These are phyloP conservation scores for Oeneis ivallda DNA, from an alignment of 2,888 invertebrate genomes.

Conservation along the genomic window DNA sequence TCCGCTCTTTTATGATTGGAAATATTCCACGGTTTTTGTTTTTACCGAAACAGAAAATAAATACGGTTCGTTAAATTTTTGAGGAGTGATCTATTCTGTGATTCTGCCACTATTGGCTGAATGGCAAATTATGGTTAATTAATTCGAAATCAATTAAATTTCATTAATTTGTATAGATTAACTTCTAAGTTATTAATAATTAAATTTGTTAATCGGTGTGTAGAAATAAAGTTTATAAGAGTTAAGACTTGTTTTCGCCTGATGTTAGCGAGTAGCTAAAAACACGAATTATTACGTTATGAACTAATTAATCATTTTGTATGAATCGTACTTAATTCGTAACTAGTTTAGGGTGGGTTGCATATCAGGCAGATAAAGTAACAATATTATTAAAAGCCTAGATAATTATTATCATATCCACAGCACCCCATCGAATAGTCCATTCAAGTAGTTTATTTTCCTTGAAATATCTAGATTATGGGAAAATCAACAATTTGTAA, in stretches of 20 bases:
- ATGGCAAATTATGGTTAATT: too few relatives aligned
- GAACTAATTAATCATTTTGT: slow-evolving; percentile 7
- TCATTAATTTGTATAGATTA: not conserved
- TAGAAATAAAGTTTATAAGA: not conserved
- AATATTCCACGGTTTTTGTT: not conserved
- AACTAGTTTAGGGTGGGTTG: not conserved
- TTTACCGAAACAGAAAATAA: not conserved
- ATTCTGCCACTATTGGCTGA: too few relatives aligned
- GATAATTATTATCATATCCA: too few relatives aligned
- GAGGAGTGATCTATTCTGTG: too few relatives aligned
- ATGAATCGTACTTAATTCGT: slow-evolving; percentile 3
- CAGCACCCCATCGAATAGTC: too few relatives aligned
- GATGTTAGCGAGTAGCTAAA: not conserved
- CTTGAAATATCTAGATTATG: too few relatives aligned
- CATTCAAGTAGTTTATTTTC: too few relatives aligned
- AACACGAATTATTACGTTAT: slow-evolving; percentile 3
- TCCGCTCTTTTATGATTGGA: not conserved
- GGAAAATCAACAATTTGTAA: too few relatives aligned
- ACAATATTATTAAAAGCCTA: too few relatives aligned
- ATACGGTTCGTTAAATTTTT: too few relatives aligned
- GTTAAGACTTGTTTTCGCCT: not conserved
- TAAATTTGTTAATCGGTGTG: not conserved
- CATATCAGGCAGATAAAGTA: too few relatives aligned
- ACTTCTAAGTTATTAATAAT: not conserved
- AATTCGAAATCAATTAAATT: too few relatives aligned